Base-by-base conservation (phyloP, 2,797 vertebrate genomes). In the Momotus momota region DNA sequence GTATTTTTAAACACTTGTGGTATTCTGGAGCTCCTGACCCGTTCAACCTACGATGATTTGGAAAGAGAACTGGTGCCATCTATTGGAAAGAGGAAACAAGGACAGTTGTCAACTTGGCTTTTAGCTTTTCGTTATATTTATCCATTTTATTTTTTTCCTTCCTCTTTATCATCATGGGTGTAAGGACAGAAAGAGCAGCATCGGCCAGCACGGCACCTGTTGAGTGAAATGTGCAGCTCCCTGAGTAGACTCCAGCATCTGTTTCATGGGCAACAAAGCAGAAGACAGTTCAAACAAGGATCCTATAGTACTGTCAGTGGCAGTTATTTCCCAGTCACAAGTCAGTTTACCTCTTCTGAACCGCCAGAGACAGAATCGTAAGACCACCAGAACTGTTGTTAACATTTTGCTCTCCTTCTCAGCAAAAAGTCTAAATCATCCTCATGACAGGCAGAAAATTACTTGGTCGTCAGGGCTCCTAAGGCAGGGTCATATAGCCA, bases 61-160 rank as follows among this genome's bases (percentile, higher is more conserved):
- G 62, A 83, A 96, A 97, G 96, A 70, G 93, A 93, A 75, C 6
- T 96, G 86, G 73, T 95, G 94, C 97, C 97, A 96, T 77, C 96
- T 97, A 58, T 78, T 72, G 97, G 96, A 89, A 84, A 78, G 38
- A 71, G 9, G 61, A 95, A 84, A 88, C 26, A 82, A 75, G 38
- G 70, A 46, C 14, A 48, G 12, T 22, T 3, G 1, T 57, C 70
- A 18, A 12, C 33, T 88, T 15, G 38, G 9, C 10, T 73, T 91
- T 69, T 17, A 60, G 71, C 29, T 87, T 72, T 91, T 79, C 57
- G 38, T 38, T 73, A 48, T 40, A n/a, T 65, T 54, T 67, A 72
- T 60, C 25, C 35, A 13, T 69, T 70, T 90, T 51, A 29, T 21
- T 92, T 90, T 33, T 86, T 88, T 33, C 14, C 29, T 74, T 49